Base-by-base conservation (phyloP, 2,113 vertebrate genomes). In the Forbesichthys agassizii region DNA sequence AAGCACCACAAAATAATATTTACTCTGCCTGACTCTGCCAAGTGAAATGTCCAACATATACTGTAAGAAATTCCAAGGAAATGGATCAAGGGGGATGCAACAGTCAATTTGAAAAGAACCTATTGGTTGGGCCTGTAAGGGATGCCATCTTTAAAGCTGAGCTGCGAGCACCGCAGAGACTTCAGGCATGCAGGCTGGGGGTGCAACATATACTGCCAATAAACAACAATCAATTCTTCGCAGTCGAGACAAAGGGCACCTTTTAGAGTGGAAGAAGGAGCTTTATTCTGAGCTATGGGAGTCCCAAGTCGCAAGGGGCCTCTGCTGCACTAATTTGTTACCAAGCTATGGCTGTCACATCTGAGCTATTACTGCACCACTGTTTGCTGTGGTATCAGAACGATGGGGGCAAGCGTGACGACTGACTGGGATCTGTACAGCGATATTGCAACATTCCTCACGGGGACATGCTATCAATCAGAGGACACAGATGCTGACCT, bases 261-360 rank as follows among this genome's bases (percentile, higher is more conserved):
- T 85, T 82, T 83, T 67, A 79, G 74, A 82, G 71, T 76, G 64
- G 70, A 71, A 81, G 70, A 71, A 81, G 66, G 68, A 79, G 80
- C 73, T 63, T 86, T 82, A 73, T 79, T 75, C 67, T 73, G 77
- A 77, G 78, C 82, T 64, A 75, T 61, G 52, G 78, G 46, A 16
- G 55, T 61, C 54, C 75, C 46, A 33, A 46, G 60, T 54, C 51
- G 66, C 78, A 69, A 47, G 58, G 66, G 57, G 54, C 48, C 65
- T 49, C 53, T 84, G 69, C 75, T 82, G 82, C 86, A 87, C 86
- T 91, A 88, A 88, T 91, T 89, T 88, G 85, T 91, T 89, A 89
- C 82, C 84, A 87, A 78, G 68, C 80, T 69, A 48, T 61, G 65
- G 73, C 73, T 79, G 68, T 88, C 84, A 90, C 88, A 90, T 80